phyloP scores from a whole-genome alignment of 2,113 vertebrate species.

The Carettochelys insculpta region DNA sequence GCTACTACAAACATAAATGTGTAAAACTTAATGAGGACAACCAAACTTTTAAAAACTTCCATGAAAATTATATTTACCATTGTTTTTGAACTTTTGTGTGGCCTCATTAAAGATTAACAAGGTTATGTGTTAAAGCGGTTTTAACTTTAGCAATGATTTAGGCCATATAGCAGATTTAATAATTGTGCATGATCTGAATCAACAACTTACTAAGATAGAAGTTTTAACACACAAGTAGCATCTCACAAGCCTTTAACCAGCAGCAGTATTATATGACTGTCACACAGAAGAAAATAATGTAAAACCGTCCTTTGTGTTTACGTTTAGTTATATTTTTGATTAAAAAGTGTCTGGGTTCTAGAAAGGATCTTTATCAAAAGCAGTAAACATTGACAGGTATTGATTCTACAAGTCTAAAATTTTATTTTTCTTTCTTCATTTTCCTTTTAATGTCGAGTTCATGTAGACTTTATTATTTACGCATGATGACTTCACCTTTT shows the following conservation, averaged over 20 bases:
- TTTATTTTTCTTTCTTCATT: constrained; percentile 33
- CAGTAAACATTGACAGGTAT: constrained; percentile 44
- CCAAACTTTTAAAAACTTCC: constrained; percentile 20
- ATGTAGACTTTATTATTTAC: constrained; percentile 37
- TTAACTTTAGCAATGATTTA: constrained; percentile 2
- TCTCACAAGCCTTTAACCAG: constrained; percentile 36
- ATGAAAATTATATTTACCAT: neutral
- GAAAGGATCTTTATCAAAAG: constrained; percentile 52
- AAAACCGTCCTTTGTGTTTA: constrained; percentile 39
- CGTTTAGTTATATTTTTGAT: constrained; percentile 6
- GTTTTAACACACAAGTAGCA: neutral
- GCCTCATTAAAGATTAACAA: constrained; percentile 42
- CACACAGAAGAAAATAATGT: neutral
- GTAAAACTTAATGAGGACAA: constrained; percentile 41
- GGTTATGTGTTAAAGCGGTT: constrained; percentile 24
- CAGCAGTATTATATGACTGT: neutral
- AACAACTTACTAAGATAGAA: neutral
- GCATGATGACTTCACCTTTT: constrained; percentile 34
- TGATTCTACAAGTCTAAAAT: constrained; percentile 48
- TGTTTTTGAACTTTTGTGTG: constrained; percentile 22
- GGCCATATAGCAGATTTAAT: neutral
- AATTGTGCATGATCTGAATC: constrained; percentile 20
- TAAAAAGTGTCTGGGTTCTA: constrained; percentile 2
- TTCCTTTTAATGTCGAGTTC: constrained; percentile 17
- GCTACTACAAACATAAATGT: constrained; percentile 43